Base-by-base conservation (phyloP, 2,888 invertebrate species). In the Cremastinae sp. region DNA sequence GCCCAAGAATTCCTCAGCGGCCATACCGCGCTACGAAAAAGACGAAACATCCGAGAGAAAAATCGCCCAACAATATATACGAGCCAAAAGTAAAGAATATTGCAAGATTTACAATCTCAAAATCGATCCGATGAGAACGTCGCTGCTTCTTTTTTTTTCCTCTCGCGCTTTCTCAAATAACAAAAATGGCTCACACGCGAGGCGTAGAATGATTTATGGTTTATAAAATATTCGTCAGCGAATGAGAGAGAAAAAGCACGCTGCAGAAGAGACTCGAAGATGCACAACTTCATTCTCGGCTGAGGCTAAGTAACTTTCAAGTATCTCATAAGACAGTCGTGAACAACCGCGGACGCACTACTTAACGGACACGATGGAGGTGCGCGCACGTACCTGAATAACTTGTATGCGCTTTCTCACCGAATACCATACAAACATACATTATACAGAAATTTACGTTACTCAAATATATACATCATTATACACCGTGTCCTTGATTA, bases 291-390 rank as follows among this genome's bases (percentile, higher is more conserved):
- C 71, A 75, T 58, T 34, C 54, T 41, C 20, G 43, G 62, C n/a
- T n/a, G n/a, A n/a, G 43, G 41, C 36, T 51, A 72, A 75, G 66
- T 72, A 75, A 75, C 62, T 75, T 54, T 68, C 68, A 64, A 75
- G 75, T 68, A 75, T 72, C 72, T 72, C 72, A 64, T 72, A 75
- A 75, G 75, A 75, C 75, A 68, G 62, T 62, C 68, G 72, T 54
- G 68, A 75, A 72, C 72, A 72, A 72, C 72, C 72, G 62, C 72
- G 58, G 54, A 62, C 58, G 71, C 68, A 72, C 66, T 75, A 75
- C 75, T 75, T 75, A 75, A 62, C 62, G 68, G 62, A 51, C n/a
- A n/a, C 75, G 61, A 68, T 68, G 75, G 43, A 75, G 62, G 71
- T 47, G 34, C 43, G 72, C 62, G 71, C 75, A 49, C 71, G 75